A percentile compares a stretch with the other conserved stretches of the same genome.
These are phyloP conservation scores for Hanleya hanleyi DNA, from an alignment of 2,888 invertebrate species.

Conservation along the genomic window DNA sequence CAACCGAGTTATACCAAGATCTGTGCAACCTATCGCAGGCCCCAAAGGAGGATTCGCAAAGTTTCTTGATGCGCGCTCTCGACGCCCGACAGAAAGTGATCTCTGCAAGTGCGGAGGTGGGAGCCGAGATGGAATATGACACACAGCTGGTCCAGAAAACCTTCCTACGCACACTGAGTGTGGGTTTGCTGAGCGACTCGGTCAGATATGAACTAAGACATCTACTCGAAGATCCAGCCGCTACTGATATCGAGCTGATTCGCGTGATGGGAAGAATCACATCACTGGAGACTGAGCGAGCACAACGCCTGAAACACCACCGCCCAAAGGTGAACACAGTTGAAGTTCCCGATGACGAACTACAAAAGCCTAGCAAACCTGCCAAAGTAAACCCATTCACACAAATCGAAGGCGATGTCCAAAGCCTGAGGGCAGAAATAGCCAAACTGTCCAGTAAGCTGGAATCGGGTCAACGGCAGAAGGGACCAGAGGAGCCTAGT, in stretches of 20 bases:
- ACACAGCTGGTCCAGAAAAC: constrained; percentile 6
- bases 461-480: no score
- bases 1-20: constrained; percentile 22
- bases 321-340: neutral
- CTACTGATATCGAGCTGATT: constrained; percentile 14
- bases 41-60: constrained; percentile 11
- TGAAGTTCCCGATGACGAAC: neutral
- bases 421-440: neutral
- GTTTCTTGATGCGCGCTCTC: constrained; percentile 14
- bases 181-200: constrained; percentile 1
- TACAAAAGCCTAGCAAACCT: neutral
- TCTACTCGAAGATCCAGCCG: neutral
- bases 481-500: no score
- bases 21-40: constrained; percentile 1
- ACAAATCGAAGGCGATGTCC: neutral
- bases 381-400: neutral
- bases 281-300: constrained; percentile 14
- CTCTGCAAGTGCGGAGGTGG: constrained; percentile 10
- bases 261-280: neutral
- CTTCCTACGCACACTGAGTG: constrained; percentile 2
- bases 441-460: neutral
- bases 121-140: constrained; percentile 8
- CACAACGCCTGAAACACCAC: neutral
- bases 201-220: constrained; percentile 17
- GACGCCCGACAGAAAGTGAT: constrained; percentile 16